Conservation (phyloP, 2,113 vertebrate genomes). For the Nannospalax galili region DNA sequence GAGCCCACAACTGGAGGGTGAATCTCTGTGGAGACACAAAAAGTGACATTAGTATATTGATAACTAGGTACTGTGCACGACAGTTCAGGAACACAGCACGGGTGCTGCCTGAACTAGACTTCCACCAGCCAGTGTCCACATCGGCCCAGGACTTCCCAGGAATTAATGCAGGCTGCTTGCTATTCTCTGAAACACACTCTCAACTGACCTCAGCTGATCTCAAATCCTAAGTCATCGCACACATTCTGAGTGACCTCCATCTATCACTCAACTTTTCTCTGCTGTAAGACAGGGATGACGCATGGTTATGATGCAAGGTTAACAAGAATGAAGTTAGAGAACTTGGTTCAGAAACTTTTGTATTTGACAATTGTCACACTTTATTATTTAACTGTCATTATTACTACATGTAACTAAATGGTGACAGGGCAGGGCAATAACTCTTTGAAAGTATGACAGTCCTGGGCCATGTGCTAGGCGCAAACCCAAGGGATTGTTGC, state of each 20-base stretch:
- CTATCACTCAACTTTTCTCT: neutral
- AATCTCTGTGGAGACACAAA: neutral
- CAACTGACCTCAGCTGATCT: neutral
- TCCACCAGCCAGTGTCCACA: neutral
- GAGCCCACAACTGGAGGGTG: neutral
- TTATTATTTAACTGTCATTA: neutral
- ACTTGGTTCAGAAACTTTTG: neutral
- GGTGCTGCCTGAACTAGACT: neutral
- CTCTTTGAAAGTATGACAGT: neutral
- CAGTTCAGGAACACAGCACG: neutral
- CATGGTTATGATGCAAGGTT: rapidly evolving
- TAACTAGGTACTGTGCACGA: rapidly evolving
- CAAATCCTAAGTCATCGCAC: neutral
- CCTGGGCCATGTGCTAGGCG: neutral
- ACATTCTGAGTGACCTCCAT: neutral
- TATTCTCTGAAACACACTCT: neutral
- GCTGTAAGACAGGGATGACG: neutral
- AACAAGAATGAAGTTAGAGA: neutral
- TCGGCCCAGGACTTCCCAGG: neutral
- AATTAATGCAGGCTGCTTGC: neutral
- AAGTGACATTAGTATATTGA: rapidly evolving
- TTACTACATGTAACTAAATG: rapidly evolving
- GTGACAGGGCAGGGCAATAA: rapidly evolving
- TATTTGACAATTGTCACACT: neutral
- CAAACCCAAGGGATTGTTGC: neutral